Conservation (phyloP, 2,797 vertebrate genomes). For the Microctenopoma steveboyesi region DNA sequence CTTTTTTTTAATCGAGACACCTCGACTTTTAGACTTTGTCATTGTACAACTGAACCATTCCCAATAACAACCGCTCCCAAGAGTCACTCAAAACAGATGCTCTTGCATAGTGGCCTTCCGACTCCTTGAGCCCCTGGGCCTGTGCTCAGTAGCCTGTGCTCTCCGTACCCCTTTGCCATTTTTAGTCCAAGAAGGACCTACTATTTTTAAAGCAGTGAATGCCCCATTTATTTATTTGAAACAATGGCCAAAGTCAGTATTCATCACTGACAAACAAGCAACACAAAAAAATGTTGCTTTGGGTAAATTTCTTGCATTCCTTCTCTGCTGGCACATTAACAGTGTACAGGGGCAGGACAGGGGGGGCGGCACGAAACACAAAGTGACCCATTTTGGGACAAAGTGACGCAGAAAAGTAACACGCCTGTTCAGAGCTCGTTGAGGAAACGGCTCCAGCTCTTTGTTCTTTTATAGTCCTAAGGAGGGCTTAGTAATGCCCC, state of each 20-base stretch:
- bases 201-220: constrained; percentile 21
- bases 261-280: constrained; percentile 19
- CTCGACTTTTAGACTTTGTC: no score
- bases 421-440: constrained; percentile 11
- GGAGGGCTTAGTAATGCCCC: constrained; percentile 5
- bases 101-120: background rate
- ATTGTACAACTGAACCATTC: background rate
- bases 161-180: background rate
- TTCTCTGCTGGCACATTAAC: constrained; percentile 34
- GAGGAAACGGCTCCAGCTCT: constrained; percentile 21
- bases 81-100: background rate
- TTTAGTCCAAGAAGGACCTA: background rate
- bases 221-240: constrained; percentile 19
- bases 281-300: constrained; percentile 27
- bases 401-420: constrained; percentile 46
- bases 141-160: background rate
- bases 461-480: constrained; percentile 15
- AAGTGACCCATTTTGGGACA: constrained; percentile 40
- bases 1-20: no score
- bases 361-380: constrained; percentile 14
- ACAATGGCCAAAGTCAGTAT: constrained; percentile 24
- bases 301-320: constrained; percentile 41
- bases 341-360: background rate
- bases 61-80: background rate
- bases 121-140: no score